A percentile compares a stretch with the other conserved stretches of the same genome.
phyloP scores from a whole-genome alignment of 2,888 invertebrate species.

The Podabrus alpinus region DNA sequence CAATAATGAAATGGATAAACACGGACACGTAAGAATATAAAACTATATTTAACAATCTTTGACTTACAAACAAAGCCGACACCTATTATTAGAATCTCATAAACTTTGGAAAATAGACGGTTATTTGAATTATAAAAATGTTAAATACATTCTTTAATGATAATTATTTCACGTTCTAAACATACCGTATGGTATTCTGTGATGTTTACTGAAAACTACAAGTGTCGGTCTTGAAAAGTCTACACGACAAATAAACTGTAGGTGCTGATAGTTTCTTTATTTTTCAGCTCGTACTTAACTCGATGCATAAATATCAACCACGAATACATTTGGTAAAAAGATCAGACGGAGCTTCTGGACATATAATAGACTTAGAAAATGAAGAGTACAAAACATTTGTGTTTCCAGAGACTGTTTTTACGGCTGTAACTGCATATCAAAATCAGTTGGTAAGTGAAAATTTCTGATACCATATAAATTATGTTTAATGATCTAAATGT shows the following conservation, averaged over 20 bases:
- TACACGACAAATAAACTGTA: not conserved
- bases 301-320: slow-evolving; percentile 86
- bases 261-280: slow-evolving; percentile 15
- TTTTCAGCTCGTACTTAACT: slow-evolving; percentile 77
- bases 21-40: slow-evolving; percentile 85
- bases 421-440: slow-evolving; percentile 86
- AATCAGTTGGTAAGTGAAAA: slow-evolving; percentile 78
- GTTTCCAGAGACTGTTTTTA: slow-evolving; percentile 82
- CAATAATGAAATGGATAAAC: slow-evolving; percentile 96
- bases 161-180: not conserved
- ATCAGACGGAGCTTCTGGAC: slow-evolving; percentile 63
- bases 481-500: not conserved
- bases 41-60: not conserved
- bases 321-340: slow-evolving; percentile 76
- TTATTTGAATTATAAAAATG: not conserved
- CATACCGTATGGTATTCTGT: not conserved
- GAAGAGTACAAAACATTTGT: slow-evolving; percentile 79
- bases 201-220: not conserved
- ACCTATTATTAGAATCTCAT: not conserved
- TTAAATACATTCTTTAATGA: not conserved
- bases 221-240: not conserved
- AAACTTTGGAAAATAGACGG: not conserved
- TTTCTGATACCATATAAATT: not conserved
- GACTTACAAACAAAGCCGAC: not conserved
- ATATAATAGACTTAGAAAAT: slow-evolving; percentile 68